Evolutionary conservation across 2,888 invertebrate genomes (phyloP), one percentile per base, ranked within the genome.

Genomic region (Cheilosia vernalis): DNA sequence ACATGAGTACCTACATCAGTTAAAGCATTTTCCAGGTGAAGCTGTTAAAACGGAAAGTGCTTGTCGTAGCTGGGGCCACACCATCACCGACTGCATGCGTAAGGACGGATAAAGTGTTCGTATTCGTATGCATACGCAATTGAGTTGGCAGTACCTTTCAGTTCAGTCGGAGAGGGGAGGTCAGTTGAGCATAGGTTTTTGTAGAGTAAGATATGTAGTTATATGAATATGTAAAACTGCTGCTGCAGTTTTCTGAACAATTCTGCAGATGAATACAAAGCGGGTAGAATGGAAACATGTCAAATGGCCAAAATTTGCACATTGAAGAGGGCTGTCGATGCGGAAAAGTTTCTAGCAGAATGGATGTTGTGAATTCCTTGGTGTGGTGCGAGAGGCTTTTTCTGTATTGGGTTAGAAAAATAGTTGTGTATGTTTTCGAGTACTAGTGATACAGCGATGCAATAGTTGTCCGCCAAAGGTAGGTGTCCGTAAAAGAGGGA

Each of bases 31-130:
- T n/a, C 49, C 49, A 70, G 60, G 30, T 63, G n/a, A n/a, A 49
- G 64, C 47, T 74, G 58, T 66, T 58, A 51, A 66, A 76, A 66
- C 49, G 56, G 51, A 76, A 66, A 76, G 42, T 76, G 66, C 42
- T 76, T 42, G 66, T 60, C 27, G 40, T 17, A 51, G 51, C 49
- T 19, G 49, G 49, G 13, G 2, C 49, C 13, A 1, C 44, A 44
- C 4, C 49, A 49, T 13, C 19, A 13, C 13, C 49, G 21, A 4
- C 21, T 21, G 21, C 19, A 49, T 49, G 49, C 21, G 49, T 49
- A 55, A 56, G 56, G 58, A 7, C 21, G 13, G 21, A 49, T 49
- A 49, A 49, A 10, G 49, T 49, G 49, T 2, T 24, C 63, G 60
- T 19, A 10, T 47, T 24, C 63, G 33, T 13, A 21, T 49, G 53